A percentile compares a stretch with the other conserved stretches of the same genome.
Conservation (phyloP, 1,140 invertebrate species). For the Hyphantria cunea region DNA sequence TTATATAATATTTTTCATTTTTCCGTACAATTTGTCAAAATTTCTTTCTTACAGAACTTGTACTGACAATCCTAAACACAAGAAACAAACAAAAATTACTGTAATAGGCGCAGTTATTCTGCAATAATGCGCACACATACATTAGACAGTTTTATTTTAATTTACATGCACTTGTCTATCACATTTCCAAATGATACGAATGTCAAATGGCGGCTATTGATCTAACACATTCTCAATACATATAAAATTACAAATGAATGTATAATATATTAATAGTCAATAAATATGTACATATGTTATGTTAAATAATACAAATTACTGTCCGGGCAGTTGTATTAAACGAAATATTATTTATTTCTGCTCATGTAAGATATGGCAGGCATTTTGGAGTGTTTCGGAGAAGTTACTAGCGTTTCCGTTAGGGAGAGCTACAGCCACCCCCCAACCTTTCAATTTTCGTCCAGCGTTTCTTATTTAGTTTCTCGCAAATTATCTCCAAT, state of each 20-base stretch:
- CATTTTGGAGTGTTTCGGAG: conserved; percentile 15
- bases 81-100: too few species aligned
- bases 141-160: too few species aligned
- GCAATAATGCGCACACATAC: too few species aligned
- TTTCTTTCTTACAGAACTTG: too few species aligned
- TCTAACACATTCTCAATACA: too few species aligned
- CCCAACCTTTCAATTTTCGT: conserved; percentile 77
- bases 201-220: too few species aligned
- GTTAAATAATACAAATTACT: neutral
- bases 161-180: too few species aligned
- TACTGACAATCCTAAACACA: too few species aligned
- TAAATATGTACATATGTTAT: neutral
- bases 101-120: too few species aligned
- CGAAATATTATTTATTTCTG: conserved; percentile 7
- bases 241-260: neutral
- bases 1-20: too few species aligned
- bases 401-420: conserved; percentile 25
- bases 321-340: neutral
- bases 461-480: conserved; percentile 80
- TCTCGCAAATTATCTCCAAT: conserved; percentile 81
- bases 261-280: neutral
- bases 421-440: conserved; percentile 34
- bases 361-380: neutral
- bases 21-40: too few species aligned
- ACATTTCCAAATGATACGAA: too few species aligned